Evolutionary conservation across 2,113 vertebrate genomes (phyloP).

Genomic region (Capreolus pygargus): DNA sequence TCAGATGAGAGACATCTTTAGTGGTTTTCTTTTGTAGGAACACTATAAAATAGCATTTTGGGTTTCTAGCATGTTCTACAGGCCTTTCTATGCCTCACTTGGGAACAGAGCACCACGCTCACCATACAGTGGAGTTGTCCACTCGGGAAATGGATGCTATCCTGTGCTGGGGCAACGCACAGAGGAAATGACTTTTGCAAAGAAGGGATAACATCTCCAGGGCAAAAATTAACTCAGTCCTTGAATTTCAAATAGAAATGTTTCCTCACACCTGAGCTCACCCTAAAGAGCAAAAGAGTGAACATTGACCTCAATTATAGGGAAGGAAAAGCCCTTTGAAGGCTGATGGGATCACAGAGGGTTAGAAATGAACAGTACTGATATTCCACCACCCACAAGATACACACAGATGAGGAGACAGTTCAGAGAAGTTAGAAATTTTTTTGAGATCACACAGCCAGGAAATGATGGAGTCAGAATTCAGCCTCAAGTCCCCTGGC

Average conservation of each 20-base stretch:
- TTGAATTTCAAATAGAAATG: conserved; percentile 38
- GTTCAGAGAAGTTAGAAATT: not conserved
- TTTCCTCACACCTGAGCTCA: conserved; percentile 37
- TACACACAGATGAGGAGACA: not conserved
- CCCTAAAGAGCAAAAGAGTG: conserved; percentile 19
- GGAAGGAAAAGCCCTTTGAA: conserved; percentile 9
- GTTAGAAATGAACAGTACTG: not conserved
- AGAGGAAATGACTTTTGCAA: not conserved
- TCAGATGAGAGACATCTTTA: not conserved
- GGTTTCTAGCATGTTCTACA: not conserved
- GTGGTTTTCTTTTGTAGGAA: not conserved
- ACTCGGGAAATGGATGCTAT: not conserved
- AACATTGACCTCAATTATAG: not conserved
- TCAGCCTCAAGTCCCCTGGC: not conserved
- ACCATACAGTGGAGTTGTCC: not conserved
- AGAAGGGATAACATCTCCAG: not conserved
- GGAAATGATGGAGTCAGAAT: not conserved
- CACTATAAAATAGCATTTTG: not conserved
- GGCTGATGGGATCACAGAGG: not conserved
- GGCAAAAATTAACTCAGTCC: conserved; percentile 15
- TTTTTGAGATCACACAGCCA: conserved; percentile 8
- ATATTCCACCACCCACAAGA: not conserved
- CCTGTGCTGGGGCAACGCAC: not conserved
- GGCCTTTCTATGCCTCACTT: not conserved
- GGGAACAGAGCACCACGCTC: fast-evolving